Evolutionary conservation across 2,113 vertebrate genomes (phyloP).

Genomic region (Lasiurus borealis): DNA sequence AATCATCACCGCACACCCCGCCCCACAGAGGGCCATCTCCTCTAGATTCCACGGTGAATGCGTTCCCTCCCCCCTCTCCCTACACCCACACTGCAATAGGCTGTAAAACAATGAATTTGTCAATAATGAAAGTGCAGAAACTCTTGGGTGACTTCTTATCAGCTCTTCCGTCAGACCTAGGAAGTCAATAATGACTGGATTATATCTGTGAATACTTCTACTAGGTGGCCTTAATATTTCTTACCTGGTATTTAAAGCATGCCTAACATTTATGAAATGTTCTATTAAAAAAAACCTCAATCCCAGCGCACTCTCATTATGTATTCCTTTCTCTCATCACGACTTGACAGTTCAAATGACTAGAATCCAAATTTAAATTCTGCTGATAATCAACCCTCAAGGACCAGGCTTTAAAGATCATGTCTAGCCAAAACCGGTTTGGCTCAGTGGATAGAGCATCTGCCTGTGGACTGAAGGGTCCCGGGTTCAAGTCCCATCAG

Average conservation of each 20-base stretch:
- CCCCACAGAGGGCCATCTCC: conserved; percentile 43
- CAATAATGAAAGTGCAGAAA: background rate
- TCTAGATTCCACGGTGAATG: background rate
- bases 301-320: conserved; percentile 4
- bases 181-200: background rate
- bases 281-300: conserved; percentile 18
- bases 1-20: background rate
- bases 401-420: conserved; percentile 48
- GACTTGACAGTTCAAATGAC: conserved; percentile 9
- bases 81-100: background rate
- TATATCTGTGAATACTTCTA: conserved; percentile 67
- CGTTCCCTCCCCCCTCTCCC: background rate
- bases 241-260: conserved; percentile 49
- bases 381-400: conserved; percentile 56
- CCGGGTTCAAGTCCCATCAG: no score
- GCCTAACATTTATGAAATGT: background rate
- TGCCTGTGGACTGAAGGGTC: no score
- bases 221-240: conserved; percentile 26
- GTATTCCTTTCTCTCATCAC: background rate
- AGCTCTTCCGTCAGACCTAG: background rate
- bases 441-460: no score
- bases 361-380: background rate
- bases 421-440: background rate
- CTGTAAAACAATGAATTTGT: background rate
- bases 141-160: background rate